Conservation (phyloP, 30 jellyfish, hydroid and myxozoan species). For the Mastigias papua region DNA sequence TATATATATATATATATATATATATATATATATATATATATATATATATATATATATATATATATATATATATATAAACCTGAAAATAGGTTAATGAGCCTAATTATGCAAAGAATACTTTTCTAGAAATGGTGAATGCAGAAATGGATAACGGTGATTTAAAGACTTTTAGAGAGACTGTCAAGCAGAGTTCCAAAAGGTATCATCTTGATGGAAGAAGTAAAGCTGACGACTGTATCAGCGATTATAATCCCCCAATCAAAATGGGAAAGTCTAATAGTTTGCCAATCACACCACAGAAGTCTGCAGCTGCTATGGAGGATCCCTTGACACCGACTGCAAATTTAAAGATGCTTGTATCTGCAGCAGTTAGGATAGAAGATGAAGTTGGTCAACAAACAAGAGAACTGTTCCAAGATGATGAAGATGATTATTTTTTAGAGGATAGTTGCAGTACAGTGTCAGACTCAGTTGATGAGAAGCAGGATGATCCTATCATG, state of each 20-base stretch:
- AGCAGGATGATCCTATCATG: not conserved
- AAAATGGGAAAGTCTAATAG: slow-evolving; percentile 22
- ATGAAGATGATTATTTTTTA: slow-evolving; percentile 10
- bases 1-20: too few relatives aligned
- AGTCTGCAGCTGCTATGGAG: slow-evolving; percentile 3
- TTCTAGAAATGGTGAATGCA: not conserved
- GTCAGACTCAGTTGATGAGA: slow-evolving; percentile 63
- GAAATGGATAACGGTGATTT: not conserved
- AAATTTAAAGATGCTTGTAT: slow-evolving; percentile 85
- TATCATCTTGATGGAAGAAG: slow-evolving; percentile 4
- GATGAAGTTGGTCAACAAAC: slow-evolving; percentile 55
- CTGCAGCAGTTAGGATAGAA: slow-evolving; percentile 87
- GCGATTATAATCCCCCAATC: not conserved
- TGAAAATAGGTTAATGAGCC: too few relatives aligned
- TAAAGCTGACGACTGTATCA: slow-evolving; percentile 27
- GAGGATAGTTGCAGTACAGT: slow-evolving; percentile 70
- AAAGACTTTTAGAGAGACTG: not conserved
- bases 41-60: too few relatives aligned
- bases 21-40: too few relatives aligned
- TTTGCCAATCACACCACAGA: slow-evolving; percentile 65
- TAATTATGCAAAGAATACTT: not conserved
- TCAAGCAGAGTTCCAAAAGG: not conserved
- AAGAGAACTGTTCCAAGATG: slow-evolving; percentile 51
- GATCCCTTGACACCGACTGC: slow-evolving; percentile 95
- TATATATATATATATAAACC: too few relatives aligned